A percentile compares a stretch with the other conserved stretches of the same genome.
Evolutionary conservation across 2,888 invertebrate genomes (phyloP).

Genomic region (Scaptomyza polygonia): DNA sequence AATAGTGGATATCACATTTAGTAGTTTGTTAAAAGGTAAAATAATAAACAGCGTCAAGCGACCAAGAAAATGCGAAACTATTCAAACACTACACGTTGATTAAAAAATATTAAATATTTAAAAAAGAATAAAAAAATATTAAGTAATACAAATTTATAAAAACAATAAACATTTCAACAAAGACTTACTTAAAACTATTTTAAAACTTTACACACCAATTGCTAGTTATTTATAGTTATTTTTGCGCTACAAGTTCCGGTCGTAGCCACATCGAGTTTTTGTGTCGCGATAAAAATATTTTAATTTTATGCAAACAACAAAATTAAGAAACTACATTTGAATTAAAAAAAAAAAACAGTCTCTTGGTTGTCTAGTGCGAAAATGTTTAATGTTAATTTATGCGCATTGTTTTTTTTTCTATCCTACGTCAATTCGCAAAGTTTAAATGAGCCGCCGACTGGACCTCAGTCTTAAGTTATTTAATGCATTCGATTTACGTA

Average conservation of each 20-base stretch:
- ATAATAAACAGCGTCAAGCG: conserved; percentile 35
- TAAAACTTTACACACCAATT: conserved; percentile 21
- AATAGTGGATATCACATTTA: conserved; percentile 82
- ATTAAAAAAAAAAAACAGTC: conserved; percentile 31
- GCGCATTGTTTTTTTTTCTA: conserved; percentile 45
- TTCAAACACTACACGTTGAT: conserved; percentile 45
- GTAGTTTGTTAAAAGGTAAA: conserved; percentile 77
- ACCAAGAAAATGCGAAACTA: conserved; percentile 45
- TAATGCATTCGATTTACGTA: conserved; percentile 59
- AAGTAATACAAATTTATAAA: conserved; percentile 6
- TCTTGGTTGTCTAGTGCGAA: conserved; percentile 46
- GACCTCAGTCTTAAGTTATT: conserved; percentile 44
- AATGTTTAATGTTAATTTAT: conserved; percentile 59
- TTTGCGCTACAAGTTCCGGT: conserved; percentile 63
- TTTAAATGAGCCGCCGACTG: conserved; percentile 13
- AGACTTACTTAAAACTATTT: conserved; percentile 17
- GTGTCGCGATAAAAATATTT: conserved; percentile 29
- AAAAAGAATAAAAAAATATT: conserved; percentile 4
- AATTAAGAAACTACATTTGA: conserved; percentile 13
- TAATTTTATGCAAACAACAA: conserved; percentile 41
- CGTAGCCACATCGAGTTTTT: conserved; percentile 60
- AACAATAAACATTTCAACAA: conserved; percentile 12
- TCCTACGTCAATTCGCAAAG: conserved; percentile 30
- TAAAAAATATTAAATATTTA: conserved; percentile 6
- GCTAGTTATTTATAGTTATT: conserved; percentile 31